phyloP scores from a whole-genome alignment of 2,113 vertebrate species.

The Coryphaenoides rupestris region DNA sequence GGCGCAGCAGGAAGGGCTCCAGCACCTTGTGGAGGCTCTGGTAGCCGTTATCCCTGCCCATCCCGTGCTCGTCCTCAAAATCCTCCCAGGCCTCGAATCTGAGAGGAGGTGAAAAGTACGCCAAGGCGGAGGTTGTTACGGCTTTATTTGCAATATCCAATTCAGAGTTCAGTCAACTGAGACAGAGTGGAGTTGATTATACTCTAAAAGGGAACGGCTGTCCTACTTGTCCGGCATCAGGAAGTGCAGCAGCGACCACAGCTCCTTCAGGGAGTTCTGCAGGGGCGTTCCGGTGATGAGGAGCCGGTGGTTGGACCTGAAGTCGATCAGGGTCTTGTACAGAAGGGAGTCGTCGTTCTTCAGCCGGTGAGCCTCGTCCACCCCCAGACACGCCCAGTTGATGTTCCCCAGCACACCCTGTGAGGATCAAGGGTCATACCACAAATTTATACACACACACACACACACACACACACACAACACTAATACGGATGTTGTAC shows the following conservation, averaged over 20 bases:
- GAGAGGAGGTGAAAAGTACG: conserved; percentile 8
- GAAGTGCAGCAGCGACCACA: conserved; percentile 98
- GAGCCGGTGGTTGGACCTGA: conserved; percentile 96
- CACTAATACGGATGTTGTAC: background rate
- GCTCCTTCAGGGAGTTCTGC: conserved; percentile 98
- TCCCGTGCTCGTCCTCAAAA: conserved; percentile 95
- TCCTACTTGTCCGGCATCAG: conserved; percentile 98
- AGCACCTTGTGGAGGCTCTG: conserved; percentile 97
- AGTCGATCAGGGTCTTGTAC: conserved; percentile 98
- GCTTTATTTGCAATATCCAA: background rate
- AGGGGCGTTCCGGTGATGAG: conserved; percentile 96
- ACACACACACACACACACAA: background rate
- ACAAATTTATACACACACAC: background rate
- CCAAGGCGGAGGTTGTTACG: background rate
- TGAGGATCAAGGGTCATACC: background rate
- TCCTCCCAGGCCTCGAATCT: conserved; percentile 98
- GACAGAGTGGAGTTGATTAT: too few species aligned
- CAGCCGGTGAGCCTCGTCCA: conserved; percentile 96
- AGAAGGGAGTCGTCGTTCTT: conserved; percentile 98
- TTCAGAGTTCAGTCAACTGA: too few species aligned
- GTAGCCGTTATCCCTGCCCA: conserved; percentile 93
- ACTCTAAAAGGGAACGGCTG: too few species aligned
- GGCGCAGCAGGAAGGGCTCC: conserved; percentile 92
- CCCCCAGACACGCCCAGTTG: conserved; percentile 96
- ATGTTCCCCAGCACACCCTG: conserved; percentile 96